phyloP scores from a whole-genome alignment of 2,113 vertebrate genomes.

The Marmota flaviventris region DNA sequence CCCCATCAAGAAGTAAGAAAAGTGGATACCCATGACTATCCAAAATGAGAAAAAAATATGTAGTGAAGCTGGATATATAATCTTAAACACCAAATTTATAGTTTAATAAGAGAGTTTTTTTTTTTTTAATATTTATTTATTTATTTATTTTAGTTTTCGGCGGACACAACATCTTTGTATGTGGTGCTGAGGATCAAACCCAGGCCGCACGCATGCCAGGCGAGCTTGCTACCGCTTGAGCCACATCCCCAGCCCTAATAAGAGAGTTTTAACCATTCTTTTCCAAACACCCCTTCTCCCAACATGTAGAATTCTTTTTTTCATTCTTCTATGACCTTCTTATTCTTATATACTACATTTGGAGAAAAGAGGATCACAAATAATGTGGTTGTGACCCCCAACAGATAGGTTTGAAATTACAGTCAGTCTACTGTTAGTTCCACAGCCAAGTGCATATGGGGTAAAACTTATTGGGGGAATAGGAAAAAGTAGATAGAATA shows the following conservation, averaged over 20 bases:
- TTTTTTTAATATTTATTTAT: too few relatives aligned
- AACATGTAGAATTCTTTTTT: slow-evolving; percentile 62
- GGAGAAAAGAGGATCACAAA: background rate
- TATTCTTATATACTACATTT: background rate
- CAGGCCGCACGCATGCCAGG: too few relatives aligned
- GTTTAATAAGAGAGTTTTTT: background rate
- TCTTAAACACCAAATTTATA: background rate
- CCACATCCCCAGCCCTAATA: too few relatives aligned
- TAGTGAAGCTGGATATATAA: background rate
- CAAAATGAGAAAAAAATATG: background rate
- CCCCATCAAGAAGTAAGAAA: background rate
- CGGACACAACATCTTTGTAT: too few relatives aligned
- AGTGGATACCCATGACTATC: background rate
- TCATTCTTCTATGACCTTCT: slow-evolving; percentile 2
- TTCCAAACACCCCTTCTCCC: background rate
- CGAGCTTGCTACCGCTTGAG: too few relatives aligned
- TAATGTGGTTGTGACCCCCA: background rate
- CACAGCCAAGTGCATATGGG: background rate
- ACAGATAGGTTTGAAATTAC: background rate
- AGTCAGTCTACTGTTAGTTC: background rate
- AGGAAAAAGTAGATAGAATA: background rate
- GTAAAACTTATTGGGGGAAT: background rate
- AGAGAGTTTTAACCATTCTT: slow-evolving; percentile 11
- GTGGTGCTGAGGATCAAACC: too few relatives aligned
- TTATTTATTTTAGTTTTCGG: too few relatives aligned